phyloP scores from a whole-genome alignment of 2,113 vertebrate genomes.

The Ifrita kowaldi region DNA sequence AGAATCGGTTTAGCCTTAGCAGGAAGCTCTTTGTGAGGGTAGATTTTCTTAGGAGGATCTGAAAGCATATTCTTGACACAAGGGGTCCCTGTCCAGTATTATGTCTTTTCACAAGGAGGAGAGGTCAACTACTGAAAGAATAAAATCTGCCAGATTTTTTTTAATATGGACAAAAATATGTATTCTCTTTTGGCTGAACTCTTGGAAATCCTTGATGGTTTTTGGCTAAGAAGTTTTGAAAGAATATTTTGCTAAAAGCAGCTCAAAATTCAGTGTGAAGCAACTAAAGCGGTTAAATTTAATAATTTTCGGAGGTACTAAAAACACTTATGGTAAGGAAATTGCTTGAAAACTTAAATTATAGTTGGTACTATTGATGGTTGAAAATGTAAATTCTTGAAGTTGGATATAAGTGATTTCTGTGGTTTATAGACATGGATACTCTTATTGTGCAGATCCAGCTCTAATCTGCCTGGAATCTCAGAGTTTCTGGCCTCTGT shows the following conservation, averaged over 20 bases:
- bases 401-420: not conserved
- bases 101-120: not conserved
- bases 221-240: conserved; percentile 36
- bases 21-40: not conserved
- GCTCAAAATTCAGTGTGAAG: not conserved
- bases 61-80: not conserved
- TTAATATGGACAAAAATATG: conserved; percentile 15
- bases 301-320: not conserved
- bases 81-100: not conserved
- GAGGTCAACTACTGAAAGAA: conserved; percentile 37
- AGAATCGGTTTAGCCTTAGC: not conserved
- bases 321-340: not conserved
- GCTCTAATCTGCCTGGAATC: not conserved
- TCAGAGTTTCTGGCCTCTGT: conserved; percentile 27
- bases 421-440: not conserved
- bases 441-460: not conserved
- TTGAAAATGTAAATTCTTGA: not conserved
- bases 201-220: conserved; percentile 35
- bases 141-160: not conserved
- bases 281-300: not conserved
- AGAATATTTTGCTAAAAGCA: not conserved
- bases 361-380: not conserved
- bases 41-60: not conserved
- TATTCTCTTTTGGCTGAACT: conserved; percentile 52
- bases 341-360: not conserved